Evolutionary conservation across 2,797 vertebrate species (phyloP).

Genomic region (Ceryle rudis): DNA sequence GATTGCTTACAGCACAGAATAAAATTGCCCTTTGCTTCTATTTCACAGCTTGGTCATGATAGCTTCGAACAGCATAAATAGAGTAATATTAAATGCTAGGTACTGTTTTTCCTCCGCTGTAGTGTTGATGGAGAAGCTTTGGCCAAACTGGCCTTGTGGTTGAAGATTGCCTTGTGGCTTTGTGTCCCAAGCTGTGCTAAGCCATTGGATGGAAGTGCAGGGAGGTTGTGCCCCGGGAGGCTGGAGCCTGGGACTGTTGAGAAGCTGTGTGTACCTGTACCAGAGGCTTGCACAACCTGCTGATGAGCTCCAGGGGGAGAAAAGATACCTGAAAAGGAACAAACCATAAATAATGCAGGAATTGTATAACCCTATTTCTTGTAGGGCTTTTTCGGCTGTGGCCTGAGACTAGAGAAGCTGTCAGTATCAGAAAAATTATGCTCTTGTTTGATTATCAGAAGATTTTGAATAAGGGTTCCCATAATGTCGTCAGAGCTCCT

Average conservation of each 20-base stretch:
- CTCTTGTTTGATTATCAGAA: not conserved
- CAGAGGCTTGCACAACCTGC: not conserved
- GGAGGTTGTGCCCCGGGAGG: not conserved
- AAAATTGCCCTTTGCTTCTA: not conserved
- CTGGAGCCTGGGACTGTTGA: not conserved
- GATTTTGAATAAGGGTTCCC: not conserved
- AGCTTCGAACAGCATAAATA: fast-evolving
- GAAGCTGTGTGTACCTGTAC: not conserved
- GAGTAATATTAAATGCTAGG: not conserved
- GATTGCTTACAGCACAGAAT: not conserved
- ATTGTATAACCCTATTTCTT: not conserved
- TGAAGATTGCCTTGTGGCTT: not conserved
- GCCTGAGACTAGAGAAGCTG: not conserved
- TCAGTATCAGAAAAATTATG: not conserved
- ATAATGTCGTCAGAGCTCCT: not conserved
- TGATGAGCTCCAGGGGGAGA: not conserved
- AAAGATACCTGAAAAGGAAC: not conserved
- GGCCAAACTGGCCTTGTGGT: not conserved
- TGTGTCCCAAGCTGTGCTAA: not conserved
- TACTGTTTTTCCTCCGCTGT: not conserved
- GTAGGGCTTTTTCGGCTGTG: not conserved
- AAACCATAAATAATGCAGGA: constrained; percentile 15
- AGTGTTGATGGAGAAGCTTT: not conserved
- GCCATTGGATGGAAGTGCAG: not conserved
- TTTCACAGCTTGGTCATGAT: not conserved